These are phyloP conservation scores for Diaperis boleti DNA, from an alignment of 2,888 invertebrate species.

Conservation along the genomic window DNA sequence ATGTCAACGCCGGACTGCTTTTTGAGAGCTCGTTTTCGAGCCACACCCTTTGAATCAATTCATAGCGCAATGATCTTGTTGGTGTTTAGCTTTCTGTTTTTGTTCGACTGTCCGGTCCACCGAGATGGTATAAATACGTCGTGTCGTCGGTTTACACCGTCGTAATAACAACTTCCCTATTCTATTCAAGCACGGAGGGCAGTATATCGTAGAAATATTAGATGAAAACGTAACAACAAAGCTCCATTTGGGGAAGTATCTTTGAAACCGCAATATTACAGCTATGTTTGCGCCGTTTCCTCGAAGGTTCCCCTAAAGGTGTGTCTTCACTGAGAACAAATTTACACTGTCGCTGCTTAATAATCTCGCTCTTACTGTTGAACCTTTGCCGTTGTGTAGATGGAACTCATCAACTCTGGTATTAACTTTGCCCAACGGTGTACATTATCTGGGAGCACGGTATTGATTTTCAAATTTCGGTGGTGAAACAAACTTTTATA, in stretches of 20 bases:
- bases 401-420: neutral
- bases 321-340: slow-evolving; percentile 1
- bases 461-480: slow-evolving; percentile 1
- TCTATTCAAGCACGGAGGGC: slow-evolving; percentile 18
- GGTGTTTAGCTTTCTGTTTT: slow-evolving; percentile 25
- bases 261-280: slow-evolving; percentile 11
- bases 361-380: neutral
- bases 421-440: neutral
- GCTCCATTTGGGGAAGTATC: slow-evolving; percentile 12
- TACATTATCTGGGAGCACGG: neutral
- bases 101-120: slow-evolving; percentile 23
- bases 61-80: slow-evolving; percentile 11
- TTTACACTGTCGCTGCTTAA: neutral
- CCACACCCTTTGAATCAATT: slow-evolving; percentile 33
- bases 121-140: slow-evolving; percentile 28
- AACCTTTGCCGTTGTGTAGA: neutral
- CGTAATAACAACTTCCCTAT: slow-evolving; percentile 32
- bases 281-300: slow-evolving; percentile 6
- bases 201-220: slow-evolving; percentile 25
- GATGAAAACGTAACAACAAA: slow-evolving; percentile 12
- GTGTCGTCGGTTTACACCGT: slow-evolving; percentile 23
- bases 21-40: slow-evolving; percentile 14
- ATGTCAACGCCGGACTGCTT: slow-evolving; percentile 5
- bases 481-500: slow-evolving; percentile 1
- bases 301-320: neutral